Conservation (phyloP, 1,140 invertebrate species). For the Trichogramma pretiosum region DNA sequence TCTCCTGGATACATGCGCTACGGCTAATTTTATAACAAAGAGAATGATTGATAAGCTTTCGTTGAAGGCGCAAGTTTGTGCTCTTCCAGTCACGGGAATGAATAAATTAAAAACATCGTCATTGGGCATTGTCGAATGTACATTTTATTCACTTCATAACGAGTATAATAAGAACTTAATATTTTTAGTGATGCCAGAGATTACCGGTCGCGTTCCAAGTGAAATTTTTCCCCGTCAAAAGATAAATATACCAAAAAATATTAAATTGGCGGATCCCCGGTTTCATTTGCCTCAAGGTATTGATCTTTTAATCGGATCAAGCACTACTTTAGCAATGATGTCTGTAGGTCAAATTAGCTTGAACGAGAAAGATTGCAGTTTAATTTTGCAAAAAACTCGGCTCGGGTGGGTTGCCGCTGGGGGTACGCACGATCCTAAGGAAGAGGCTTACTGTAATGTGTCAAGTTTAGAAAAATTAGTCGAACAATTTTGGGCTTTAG, state of each 20-base stretch:
- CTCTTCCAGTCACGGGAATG: neutral
- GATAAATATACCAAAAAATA: slow-evolving; percentile 6
- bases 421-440: neutral
- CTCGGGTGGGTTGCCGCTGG: slow-evolving; percentile 7
- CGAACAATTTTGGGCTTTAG: neutral
- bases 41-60: neutral
- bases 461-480: neutral
- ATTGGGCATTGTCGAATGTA: neutral
- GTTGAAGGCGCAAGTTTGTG: neutral
- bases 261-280: slow-evolving; percentile 11
- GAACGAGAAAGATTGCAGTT: neutral
- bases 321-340: slow-evolving; percentile 8
- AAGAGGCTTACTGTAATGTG: neutral
- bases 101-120: neutral
- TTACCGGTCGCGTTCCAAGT: neutral
- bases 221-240: slow-evolving; percentile 8
- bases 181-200: neutral
- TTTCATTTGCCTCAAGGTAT: slow-evolving; percentile 10
- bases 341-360: slow-evolving; percentile 11
- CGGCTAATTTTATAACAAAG: neutral
- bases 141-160: neutral
- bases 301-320: slow-evolving; percentile 10
- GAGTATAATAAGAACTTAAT: neutral
- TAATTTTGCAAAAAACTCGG: slow-evolving; percentile 6
- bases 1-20: slow-evolving; percentile 5